Percentiles rank a stretch among this genome's conserved stretches.
phyloP scores from a whole-genome alignment of 2,113 vertebrate genomes.

The Labeo catla region DNA sequence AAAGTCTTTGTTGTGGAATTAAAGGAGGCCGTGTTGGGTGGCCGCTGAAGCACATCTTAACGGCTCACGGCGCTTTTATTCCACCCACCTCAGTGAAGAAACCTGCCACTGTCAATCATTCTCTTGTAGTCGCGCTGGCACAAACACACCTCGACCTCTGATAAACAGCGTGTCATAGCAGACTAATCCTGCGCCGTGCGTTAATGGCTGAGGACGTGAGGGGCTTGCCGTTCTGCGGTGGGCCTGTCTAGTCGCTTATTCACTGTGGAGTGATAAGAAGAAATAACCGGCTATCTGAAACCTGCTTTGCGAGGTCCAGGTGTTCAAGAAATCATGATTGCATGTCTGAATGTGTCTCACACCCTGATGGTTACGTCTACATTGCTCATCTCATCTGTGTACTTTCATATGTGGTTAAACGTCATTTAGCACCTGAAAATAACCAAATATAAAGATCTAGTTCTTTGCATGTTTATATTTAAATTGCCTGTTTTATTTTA shows the following conservation, averaged over 20 bases:
- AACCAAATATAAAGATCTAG: neutral
- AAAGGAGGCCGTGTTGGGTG: constrained; percentile 1
- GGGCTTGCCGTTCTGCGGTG: neutral
- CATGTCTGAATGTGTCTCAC: neutral
- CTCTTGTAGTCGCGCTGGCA: constrained; percentile 15
- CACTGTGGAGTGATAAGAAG: neutral
- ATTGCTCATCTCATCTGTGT: neutral
- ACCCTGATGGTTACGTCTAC: neutral
- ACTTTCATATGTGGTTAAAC: neutral
- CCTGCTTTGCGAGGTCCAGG: neutral
- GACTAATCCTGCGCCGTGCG: neutral
- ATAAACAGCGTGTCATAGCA: constrained; percentile 31
- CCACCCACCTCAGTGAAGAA: constrained; percentile 28
- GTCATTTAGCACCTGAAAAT: neutral
- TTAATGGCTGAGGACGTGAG: constrained; percentile 21
- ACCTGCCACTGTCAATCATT: constrained; percentile 46
- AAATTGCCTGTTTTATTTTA: neutral
- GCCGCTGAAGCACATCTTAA: constrained; percentile 27
- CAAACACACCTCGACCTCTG: constrained; percentile 35
- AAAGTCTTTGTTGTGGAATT: constrained; percentile 33
- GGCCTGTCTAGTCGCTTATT: neutral
- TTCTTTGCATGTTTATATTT: neutral
- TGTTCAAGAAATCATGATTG: neutral
- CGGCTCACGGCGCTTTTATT: constrained; percentile 7
- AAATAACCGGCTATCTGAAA: neutral